phyloP scores from a whole-genome alignment of 2,888 invertebrate species.

The Cheilosia pagana region DNA sequence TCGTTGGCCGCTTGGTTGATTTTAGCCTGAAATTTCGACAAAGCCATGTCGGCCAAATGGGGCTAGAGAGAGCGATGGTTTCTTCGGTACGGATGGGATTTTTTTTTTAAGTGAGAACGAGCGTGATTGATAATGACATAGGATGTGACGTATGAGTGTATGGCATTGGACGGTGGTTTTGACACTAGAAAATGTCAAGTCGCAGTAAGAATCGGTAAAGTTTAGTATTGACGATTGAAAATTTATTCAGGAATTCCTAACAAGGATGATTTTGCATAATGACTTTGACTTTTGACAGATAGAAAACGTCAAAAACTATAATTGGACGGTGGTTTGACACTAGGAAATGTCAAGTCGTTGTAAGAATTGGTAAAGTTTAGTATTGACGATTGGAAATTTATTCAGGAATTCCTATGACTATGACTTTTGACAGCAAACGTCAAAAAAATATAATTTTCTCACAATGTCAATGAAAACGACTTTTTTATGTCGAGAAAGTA shows the following conservation, averaged over 20 bases:
- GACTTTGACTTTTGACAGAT: not conserved
- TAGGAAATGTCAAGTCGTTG: constrained; percentile 24
- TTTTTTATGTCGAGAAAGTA: no score
- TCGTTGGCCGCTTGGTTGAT: constrained; percentile 52
- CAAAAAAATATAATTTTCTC: no score
- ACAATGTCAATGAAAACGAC: no score
- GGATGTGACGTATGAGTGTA: constrained; percentile 1
- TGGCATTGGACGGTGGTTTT: constrained; percentile 32
- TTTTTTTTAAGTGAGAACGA: constrained; percentile 40
- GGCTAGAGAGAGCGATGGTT: constrained; percentile 70
- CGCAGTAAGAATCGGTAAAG: no score
- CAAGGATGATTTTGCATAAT: no score
- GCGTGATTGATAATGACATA: constrained; percentile 48
- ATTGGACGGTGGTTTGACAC: constrained; percentile 23
- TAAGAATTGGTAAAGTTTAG: no score
- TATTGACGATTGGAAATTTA: no score
- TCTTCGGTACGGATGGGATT: constrained; percentile 16
- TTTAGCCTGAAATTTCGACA: constrained; percentile 34
- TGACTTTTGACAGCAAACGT: not conserved
- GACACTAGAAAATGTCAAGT: constrained; percentile 30
- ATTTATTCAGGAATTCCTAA: no score
- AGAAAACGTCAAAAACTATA: no score
- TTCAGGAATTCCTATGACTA: no score
- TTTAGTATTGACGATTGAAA: no score
- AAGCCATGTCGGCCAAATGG: constrained; percentile 47